Percentiles rank a stretch among this genome's conserved stretches.
phyloP scores from a whole-genome alignment of 2,888 invertebrate species.

The Furcula furcula region DNA sequence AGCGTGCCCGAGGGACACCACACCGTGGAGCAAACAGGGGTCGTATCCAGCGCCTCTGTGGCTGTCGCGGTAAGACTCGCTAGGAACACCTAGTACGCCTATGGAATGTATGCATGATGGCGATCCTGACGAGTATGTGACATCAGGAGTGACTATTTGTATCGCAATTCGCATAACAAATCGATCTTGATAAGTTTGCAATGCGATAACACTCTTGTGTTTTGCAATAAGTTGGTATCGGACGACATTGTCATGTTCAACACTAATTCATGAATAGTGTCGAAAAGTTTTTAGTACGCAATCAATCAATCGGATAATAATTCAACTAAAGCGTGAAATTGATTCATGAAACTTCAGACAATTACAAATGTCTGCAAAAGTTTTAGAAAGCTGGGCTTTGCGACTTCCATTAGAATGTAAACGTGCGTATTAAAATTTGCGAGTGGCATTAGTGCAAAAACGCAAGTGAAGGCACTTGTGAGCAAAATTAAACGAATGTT shows the following conservation, averaged over 20 bases:
- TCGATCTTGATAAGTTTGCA: slow-evolving; percentile 38
- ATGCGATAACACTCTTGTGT: slow-evolving; percentile 31
- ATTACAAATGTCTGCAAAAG: slow-evolving; percentile 1
- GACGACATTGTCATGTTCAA: background rate
- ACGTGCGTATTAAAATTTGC: slow-evolving; percentile 53
- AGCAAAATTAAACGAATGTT: slow-evolving; percentile 16
- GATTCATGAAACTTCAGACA: background rate
- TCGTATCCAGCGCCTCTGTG: slow-evolving; percentile 65
- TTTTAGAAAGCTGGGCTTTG: slow-evolving; percentile 54
- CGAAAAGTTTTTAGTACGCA: slow-evolving; percentile 4
- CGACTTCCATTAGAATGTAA: slow-evolving; percentile 49
- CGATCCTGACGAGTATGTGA: slow-evolving; percentile 37
- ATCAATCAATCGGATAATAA: background rate
- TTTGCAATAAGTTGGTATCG: slow-evolving; percentile 17
- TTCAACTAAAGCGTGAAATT: background rate
- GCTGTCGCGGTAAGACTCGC: slow-evolving; percentile 70
- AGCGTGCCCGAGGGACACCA: slow-evolving; percentile 73
- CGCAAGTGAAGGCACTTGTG: slow-evolving; percentile 37
- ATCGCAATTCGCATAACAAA: slow-evolving; percentile 19
- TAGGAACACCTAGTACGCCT: slow-evolving; percentile 35
- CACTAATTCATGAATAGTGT: background rate
- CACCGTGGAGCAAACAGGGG: slow-evolving; percentile 44
- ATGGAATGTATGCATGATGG: slow-evolving; percentile 56
- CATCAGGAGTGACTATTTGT: slow-evolving; percentile 39
- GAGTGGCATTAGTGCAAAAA: slow-evolving; percentile 35